Conservation (phyloP, 2,797 vertebrate genomes). For the Botia almorhae region DNA sequence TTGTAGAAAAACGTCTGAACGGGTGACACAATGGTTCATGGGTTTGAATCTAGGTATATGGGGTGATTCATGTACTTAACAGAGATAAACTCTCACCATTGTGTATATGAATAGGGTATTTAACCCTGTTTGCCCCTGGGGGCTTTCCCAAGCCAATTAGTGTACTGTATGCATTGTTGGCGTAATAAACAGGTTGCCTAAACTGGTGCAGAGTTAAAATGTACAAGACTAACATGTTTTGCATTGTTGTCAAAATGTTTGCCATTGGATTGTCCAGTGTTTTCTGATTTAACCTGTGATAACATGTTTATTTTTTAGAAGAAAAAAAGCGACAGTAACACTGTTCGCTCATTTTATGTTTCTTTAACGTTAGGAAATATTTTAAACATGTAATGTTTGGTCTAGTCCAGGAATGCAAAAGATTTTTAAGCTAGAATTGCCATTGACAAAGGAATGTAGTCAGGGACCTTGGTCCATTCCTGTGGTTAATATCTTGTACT, state of each 20-base stretch:
- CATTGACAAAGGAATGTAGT: neutral
- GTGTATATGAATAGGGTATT: slow-evolving; percentile 11
- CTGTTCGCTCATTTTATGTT: neutral
- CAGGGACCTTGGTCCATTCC: neutral
- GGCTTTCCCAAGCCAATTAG: slow-evolving; percentile 22
- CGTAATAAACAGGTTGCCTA: neutral
- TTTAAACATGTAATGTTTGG: neutral
- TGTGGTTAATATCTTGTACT: neutral
- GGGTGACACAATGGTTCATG: neutral
- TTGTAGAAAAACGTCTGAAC: neutral
- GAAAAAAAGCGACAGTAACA: neutral
- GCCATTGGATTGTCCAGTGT: neutral
- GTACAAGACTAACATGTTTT: neutral
- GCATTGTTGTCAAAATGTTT: neutral
- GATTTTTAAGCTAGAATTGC: neutral
- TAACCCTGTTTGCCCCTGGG: neutral
- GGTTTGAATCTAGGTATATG: neutral
- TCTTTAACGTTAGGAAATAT: too few relatives aligned
- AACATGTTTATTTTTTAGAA: neutral
- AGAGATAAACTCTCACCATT: neutral
- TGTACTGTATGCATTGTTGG: neutral
- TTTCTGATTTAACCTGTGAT: neutral
- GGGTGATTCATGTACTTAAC: neutral
- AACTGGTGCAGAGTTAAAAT: neutral
- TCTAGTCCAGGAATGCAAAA: neutral